Conservation (phyloP, 2,888 invertebrate species). For the Epiblema foenella region DNA sequence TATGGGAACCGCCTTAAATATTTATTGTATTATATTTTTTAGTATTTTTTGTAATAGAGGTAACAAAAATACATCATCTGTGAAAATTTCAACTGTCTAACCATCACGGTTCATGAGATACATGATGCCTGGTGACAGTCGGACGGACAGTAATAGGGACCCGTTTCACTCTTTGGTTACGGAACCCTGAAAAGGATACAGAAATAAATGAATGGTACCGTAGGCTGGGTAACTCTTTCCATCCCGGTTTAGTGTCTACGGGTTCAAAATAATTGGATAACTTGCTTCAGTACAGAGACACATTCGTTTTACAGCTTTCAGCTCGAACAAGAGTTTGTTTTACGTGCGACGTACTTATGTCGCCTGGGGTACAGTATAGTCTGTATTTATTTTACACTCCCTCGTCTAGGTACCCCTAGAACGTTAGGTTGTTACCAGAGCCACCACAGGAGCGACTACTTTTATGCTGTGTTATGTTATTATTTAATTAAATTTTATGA, state of each 20-base stretch:
- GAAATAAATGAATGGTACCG: too few species aligned
- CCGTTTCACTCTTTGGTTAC: too few species aligned
- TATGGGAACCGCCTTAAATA: too few species aligned
- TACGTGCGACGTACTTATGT: background rate
- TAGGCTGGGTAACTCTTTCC: background rate
- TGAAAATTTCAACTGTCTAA: too few species aligned
- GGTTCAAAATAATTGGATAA: slow-evolving; percentile 12
- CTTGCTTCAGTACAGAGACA: slow-evolving; percentile 3
- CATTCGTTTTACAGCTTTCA: slow-evolving; percentile 11
- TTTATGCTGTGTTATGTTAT: background rate
- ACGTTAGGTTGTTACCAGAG: background rate
- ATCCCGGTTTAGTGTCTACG: background rate
- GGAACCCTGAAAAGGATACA: too few species aligned
- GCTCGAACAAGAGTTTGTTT: background rate
- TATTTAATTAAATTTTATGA: background rate
- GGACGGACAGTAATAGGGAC: too few species aligned
- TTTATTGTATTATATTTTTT: too few species aligned
- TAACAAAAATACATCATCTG: too few species aligned
- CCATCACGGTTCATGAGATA: too few species aligned
- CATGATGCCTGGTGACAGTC: too few species aligned
- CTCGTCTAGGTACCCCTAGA: background rate
- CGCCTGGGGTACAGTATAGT: slow-evolving; percentile 9
- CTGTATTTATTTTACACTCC: slow-evolving; percentile 9
- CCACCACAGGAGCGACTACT: background rate
- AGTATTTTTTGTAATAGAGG: too few species aligned